These are phyloP conservation scores for Momotus momota DNA, from an alignment of 2,797 vertebrate species.

Conservation along the genomic window DNA sequence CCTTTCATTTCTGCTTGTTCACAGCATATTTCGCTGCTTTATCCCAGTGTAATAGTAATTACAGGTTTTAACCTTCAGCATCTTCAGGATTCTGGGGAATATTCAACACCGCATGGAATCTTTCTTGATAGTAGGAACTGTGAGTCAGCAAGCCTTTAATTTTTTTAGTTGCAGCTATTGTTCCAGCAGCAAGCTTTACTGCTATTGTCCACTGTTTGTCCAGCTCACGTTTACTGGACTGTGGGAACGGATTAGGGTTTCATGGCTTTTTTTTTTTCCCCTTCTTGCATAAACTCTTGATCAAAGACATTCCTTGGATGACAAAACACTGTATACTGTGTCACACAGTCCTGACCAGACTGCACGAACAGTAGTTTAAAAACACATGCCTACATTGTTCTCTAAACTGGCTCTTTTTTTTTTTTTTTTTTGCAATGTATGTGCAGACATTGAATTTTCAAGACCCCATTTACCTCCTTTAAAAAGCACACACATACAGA, in stretches of 20 bases:
- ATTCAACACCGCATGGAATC: not conserved
- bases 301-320: constrained; percentile 94
- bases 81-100: constrained; percentile 45
- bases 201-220: constrained; percentile 81
- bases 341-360: constrained; percentile 80
- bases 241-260: constrained; percentile 92
- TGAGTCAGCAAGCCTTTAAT: constrained; percentile 75
- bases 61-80: constrained; percentile 23
- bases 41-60: not conserved
- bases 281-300: constrained; percentile 85
- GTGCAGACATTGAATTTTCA: constrained; percentile 55
- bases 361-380: constrained; percentile 76
- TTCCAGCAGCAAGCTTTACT: constrained; percentile 74
- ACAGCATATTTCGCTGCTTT: not conserved
- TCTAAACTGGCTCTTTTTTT: constrained; percentile 15
- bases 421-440: constrained; percentile 38
- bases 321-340: constrained; percentile 87
- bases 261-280: constrained; percentile 75
- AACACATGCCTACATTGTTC: constrained; percentile 81
- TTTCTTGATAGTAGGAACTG: constrained; percentile 54
- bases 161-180: constrained; percentile 78
- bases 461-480: not conserved
- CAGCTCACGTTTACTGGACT: constrained; percentile 82
- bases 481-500: not conserved
- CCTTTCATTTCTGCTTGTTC: not conserved